phyloP scores from a whole-genome alignment of 53 echinoderm and acorn worm genomes.

The Glandiceps talaboti region DNA sequence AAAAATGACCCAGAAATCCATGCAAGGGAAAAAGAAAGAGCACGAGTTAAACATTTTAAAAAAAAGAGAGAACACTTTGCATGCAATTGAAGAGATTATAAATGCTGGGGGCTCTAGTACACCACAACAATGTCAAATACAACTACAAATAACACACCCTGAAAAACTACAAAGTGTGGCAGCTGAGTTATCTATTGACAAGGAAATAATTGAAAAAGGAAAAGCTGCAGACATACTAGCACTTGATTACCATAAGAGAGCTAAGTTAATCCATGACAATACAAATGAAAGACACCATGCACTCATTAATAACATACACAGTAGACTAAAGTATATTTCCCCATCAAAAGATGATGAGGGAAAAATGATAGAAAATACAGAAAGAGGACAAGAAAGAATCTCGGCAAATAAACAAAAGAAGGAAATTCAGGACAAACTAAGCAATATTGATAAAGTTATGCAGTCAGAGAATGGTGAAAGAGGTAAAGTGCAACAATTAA shows the following conservation, averaged over 20 bases:
- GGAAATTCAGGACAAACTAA: not conserved
- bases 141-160: not conserved
- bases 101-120: not conserved
- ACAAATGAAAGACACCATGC: not conserved
- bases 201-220: not conserved
- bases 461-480: not conserved
- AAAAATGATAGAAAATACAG: not conserved
- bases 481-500: not conserved
- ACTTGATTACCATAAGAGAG: not conserved
- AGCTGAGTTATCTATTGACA: not conserved
- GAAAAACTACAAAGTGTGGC: not conserved
- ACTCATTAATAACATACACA: not conserved
- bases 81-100: not conserved
- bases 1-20: not conserved
- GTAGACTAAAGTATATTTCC: not conserved
- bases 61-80: not conserved
- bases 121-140: not conserved
- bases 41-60: not conserved
- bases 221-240: not conserved
- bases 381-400: not conserved
- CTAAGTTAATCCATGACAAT: not conserved
- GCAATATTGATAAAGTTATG: not conserved
- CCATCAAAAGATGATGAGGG: not conserved
- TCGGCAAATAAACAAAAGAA: not conserved
- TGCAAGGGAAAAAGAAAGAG: not conserved